A percentile compares a stretch with the other conserved stretches of the same genome.
phyloP scores from a whole-genome alignment of 92 coral and sea anemone genomes.

The Bergia puertoricense region DNA sequence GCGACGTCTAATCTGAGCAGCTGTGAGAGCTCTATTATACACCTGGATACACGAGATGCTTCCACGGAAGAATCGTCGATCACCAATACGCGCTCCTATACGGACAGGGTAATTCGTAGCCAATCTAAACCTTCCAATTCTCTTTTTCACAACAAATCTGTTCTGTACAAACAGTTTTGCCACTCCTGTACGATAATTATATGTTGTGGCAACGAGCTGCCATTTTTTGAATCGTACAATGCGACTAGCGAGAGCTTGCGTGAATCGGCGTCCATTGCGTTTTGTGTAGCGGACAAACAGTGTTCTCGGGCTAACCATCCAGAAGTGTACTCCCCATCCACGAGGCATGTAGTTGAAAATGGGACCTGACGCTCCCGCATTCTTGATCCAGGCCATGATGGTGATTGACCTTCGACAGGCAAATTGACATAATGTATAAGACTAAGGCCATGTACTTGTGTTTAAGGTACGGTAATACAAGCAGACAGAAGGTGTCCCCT shows the following conservation, averaged over 20 bases:
- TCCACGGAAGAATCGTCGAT: constrained; percentile 28
- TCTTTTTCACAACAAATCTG: neutral
- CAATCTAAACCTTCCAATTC: constrained; percentile 20
- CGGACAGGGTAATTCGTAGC: constrained; percentile 20
- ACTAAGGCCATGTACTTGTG: neutral
- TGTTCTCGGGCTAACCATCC: constrained; percentile 66
- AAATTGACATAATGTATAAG: neutral
- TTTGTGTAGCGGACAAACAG: constrained; percentile 66
- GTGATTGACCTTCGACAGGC: constrained; percentile 56
- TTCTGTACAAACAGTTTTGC: constrained; percentile 26
- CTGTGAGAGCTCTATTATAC: constrained; percentile 22
- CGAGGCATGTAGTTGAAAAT: constrained; percentile 67
- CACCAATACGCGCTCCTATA: constrained; percentile 9
- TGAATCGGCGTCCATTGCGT: constrained; percentile 43
- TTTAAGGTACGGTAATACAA: too few species aligned
- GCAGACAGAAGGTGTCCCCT: too few species aligned
- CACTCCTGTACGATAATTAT: constrained; percentile 12
- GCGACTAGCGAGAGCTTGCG: constrained; percentile 21
- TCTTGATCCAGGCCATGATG: constrained; percentile 73
- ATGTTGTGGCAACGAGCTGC: constrained; percentile 36
- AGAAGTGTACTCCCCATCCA: constrained; percentile 78
- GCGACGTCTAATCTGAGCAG: constrained; percentile 29
- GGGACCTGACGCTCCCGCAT: constrained; percentile 67
- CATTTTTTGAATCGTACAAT: constrained; percentile 16
- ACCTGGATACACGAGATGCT: constrained; percentile 31